Evolutionary conservation across 2,888 invertebrate genomes (phyloP).

Genomic region (Yponomeuta plumbellus): DNA sequence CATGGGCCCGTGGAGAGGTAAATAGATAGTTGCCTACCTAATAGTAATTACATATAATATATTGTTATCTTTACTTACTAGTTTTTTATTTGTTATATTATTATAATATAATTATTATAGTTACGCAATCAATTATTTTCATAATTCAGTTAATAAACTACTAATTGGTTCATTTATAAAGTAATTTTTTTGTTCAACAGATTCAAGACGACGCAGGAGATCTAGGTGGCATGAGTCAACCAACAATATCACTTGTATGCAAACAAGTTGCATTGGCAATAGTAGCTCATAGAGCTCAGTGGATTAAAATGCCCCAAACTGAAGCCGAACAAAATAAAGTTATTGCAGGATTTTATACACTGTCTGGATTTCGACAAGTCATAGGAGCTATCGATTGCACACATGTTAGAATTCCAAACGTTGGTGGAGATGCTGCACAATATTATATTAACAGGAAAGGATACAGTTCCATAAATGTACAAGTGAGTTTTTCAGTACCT

Average conservation of each 20-base stretch:
- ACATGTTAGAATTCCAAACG: slow-evolving; percentile 23
- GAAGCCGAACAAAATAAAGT: neutral
- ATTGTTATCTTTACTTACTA: too few species aligned
- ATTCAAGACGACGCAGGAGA: slow-evolving; percentile 20
- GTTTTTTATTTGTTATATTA: too few species aligned
- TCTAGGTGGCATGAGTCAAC: slow-evolving; percentile 16
- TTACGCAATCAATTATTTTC: too few species aligned
- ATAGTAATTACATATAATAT: too few species aligned
- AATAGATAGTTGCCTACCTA: too few species aligned
- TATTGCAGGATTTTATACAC: slow-evolving; percentile 6
- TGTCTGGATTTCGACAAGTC: slow-evolving; percentile 15
- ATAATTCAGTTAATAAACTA: too few species aligned
- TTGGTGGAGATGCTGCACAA: slow-evolving; percentile 20
- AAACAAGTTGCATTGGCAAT: slow-evolving; percentile 12
- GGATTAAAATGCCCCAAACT: slow-evolving; percentile 15
- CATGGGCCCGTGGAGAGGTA: slow-evolving; percentile 11
- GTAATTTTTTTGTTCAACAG: too few species aligned
- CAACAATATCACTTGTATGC: slow-evolving; percentile 4
- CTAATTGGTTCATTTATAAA: too few species aligned
- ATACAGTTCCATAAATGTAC: slow-evolving; percentile 21
- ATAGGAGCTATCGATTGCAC: slow-evolving; percentile 22
- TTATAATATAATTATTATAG: too few species aligned
- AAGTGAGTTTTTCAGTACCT: too few species aligned
- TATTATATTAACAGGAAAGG: slow-evolving; percentile 23
- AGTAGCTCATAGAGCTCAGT: neutral